Percentiles rank a stretch among this genome's conserved stretches.
These are phyloP conservation scores for Lepus europaeus DNA, from an alignment of 2,113 vertebrate species.

Conservation along the genomic window DNA sequence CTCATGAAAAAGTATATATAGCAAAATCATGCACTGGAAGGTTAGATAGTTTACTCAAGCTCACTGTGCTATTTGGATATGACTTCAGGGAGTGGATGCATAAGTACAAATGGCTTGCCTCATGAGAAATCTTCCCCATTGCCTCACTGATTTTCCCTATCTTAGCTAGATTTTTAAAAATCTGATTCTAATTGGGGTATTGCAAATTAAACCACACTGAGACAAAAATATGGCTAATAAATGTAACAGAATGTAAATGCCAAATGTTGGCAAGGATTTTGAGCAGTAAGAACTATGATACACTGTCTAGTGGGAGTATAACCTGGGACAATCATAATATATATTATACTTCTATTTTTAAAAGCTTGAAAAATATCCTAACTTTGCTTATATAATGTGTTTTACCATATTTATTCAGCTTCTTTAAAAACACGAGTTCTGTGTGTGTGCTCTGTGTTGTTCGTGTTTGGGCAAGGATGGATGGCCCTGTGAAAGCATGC, in stretches of 20 bases:
- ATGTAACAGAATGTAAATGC: neutral
- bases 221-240: neutral
- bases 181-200: neutral
- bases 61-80: neutral
- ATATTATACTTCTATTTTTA: neutral
- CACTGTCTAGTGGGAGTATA: neutral
- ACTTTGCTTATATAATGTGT: neutral
- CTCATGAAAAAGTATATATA: neutral
- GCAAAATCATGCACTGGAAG: neutral
- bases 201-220: neutral
- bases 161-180: neutral
- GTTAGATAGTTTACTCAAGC: neutral
- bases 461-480: neutral
- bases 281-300: neutral
- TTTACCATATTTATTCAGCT: neutral
- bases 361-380: neutral
- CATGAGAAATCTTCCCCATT: neutral
- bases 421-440: conserved; percentile 40
- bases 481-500: neutral
- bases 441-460: neutral
- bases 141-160: neutral
- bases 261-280: neutral
- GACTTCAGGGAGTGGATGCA: conserved; percentile 34
- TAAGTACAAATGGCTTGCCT: neutral
- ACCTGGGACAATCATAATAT: neutral